Percentiles rank a stretch among this genome's conserved stretches.
These are phyloP conservation scores for Rhynchophorus ferrugineus DNA, from an alignment of 1,140 invertebrate species.

Conservation along the genomic window DNA sequence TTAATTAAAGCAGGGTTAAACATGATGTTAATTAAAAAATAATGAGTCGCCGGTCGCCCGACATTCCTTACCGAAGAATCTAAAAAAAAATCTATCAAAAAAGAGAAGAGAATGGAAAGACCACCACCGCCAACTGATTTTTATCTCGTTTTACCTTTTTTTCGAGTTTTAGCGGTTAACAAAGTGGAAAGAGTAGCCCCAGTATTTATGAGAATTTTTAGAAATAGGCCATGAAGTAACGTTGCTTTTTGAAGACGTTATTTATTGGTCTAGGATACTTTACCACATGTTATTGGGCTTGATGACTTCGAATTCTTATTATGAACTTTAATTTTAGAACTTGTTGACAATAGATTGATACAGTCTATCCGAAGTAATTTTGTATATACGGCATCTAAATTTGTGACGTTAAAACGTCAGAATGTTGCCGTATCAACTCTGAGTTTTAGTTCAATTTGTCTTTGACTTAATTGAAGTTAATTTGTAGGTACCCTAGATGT, in stretches of 20 bases:
- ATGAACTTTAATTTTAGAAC: no score
- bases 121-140: constrained; percentile 8
- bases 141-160: constrained; percentile 3
- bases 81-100: constrained; percentile 3
- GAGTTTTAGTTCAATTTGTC: no score
- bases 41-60: constrained; percentile 10
- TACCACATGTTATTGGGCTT: background rate
- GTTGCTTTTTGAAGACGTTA: background rate
- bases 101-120: constrained; percentile 7
- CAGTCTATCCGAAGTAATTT: no score
- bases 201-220: constrained; percentile 11
- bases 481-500: no score
- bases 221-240: constrained; percentile 17
- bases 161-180: constrained; percentile 1
- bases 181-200: constrained; percentile 9
- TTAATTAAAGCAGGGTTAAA: constrained; percentile 18
- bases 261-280: background rate
- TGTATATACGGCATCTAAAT: no score
- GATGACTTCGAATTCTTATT: no score
- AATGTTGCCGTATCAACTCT: no score
- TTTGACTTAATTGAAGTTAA: no score
- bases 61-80: constrained; percentile 7
- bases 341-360: no score
- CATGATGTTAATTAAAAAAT: constrained; percentile 20
- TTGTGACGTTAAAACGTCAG: no score